Evolutionary conservation across 1,140 invertebrate species (phyloP).

Genomic region (Coboldia fuscipes): DNA sequence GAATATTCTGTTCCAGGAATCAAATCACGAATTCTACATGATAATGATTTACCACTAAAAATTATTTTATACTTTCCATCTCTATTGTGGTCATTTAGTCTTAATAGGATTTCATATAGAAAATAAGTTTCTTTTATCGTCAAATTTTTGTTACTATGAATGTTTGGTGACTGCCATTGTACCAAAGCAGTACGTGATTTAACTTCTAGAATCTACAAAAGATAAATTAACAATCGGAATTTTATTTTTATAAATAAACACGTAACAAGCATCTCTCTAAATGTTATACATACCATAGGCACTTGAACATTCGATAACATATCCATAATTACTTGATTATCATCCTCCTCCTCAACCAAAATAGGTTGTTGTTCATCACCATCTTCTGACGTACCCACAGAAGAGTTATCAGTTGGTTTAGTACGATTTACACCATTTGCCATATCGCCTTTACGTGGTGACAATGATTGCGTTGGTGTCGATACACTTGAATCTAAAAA

Average conservation of each 20-base stretch:
- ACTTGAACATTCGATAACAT: conserved; percentile 48
- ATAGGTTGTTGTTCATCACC: conserved; percentile 44
- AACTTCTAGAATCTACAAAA: conserved; percentile 47
- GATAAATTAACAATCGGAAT: conserved; percentile 5
- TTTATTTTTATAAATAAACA: neutral
- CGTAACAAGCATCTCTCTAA: conserved; percentile 1
- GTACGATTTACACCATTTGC: conserved; percentile 20
- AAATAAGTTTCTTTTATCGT: conserved; percentile 29
- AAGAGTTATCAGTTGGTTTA: conserved; percentile 26
- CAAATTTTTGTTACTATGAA: conserved; percentile 30
- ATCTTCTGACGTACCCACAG: conserved; percentile 40
- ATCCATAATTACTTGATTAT: conserved; percentile 36
- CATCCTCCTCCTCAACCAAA: conserved; percentile 44
- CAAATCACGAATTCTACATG: conserved; percentile 54
- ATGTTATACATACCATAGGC: conserved; percentile 32
- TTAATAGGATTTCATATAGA: conserved; percentile 50
- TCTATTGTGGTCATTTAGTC: conserved; percentile 53
- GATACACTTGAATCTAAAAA: conserved; percentile 21
- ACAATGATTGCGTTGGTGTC: conserved; percentile 16
- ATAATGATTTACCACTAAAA: conserved; percentile 46
- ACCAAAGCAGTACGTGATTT: conserved; percentile 56
- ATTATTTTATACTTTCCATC: conserved; percentile 59
- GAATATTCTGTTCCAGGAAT: conserved; percentile 62
- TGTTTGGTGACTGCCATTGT: conserved; percentile 44
- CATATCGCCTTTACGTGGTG: conserved; percentile 13